A percentile compares a stretch with the other conserved stretches of the same genome.
Evolutionary conservation across 2,888 invertebrate genomes (phyloP).

Genomic region (Biston betularia): DNA sequence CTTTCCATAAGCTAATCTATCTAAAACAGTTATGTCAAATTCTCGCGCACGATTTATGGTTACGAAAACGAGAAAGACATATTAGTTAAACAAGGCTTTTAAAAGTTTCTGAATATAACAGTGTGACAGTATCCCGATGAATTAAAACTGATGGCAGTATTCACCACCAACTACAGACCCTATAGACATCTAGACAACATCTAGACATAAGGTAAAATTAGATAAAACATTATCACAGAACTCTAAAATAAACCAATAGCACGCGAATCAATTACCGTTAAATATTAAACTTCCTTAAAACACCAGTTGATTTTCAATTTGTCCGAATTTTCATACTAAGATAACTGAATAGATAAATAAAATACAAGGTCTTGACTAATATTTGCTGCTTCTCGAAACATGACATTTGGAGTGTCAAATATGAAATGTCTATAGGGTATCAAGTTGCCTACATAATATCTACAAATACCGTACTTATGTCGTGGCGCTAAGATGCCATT

Average conservation of each 20-base stretch:
- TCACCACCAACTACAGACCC: background rate
- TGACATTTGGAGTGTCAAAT: background rate
- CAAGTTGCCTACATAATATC: background rate
- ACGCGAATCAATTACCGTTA: no score
- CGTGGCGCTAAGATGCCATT: slow-evolving; percentile 12
- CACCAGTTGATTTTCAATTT: no score
- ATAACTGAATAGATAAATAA: no score
- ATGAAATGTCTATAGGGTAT: background rate
- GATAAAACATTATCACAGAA: background rate
- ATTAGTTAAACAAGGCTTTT: background rate
- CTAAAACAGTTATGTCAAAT: background rate
- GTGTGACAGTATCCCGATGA: background rate
- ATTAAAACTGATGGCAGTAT: background rate
- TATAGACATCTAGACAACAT: background rate
- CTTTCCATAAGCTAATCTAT: background rate
- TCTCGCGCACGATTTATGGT: background rate
- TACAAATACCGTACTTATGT: slow-evolving; percentile 15
- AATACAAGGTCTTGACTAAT: no score
- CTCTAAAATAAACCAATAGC: background rate
- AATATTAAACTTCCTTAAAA: background rate
- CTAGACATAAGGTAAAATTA: background rate
- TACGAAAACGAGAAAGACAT: background rate
- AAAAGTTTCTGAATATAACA: background rate
- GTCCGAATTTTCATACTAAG: no score
- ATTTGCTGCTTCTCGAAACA: no score